Base-by-base conservation (phyloP, 1,140 invertebrate species). In the Sweltsa coloradensis region DNA sequence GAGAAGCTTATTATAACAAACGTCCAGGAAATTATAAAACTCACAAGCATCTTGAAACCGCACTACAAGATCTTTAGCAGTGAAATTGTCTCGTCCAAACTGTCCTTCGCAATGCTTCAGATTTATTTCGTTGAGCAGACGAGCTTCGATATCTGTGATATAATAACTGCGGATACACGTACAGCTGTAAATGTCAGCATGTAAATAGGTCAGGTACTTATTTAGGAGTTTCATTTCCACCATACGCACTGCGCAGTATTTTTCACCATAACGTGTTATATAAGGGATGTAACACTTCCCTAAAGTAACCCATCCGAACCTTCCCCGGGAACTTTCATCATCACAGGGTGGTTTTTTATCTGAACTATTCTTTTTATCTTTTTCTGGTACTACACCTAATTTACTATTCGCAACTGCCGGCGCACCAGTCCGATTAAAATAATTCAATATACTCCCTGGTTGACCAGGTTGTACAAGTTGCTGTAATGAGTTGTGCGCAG, bases 121-220 rank as follows among this genome's bases (percentile, higher is more conserved):
- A 68, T 96, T 97, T 50, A 97, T 94, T 65, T 96, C 91, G 61
- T 91, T 93, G 21, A 96, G 74, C 13, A 96, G 70, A 50, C 85
- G 81, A 37, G 87, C 83, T 69, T 97, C 92, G 3, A 81, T 77
- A 51, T 89, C 85, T 5, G 89, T 95, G 46, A 95, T 91, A 62
- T 88, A 95, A 63, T 92, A 92, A 68, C 89, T 92, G 47, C 86
- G 76, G 43, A 97, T 89, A 62, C 85, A 88, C 1, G 88, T 90
- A 63, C 88, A 92, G 52, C 72, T 78, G 63, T 88, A 88, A 52
- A 91, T 83, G 57, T 89, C 86, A 40, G 82, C 78, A 63, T 88
- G 82, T 26, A 90, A 66, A 57, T 80, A 83, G 58, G 76, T 81
- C 53, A 89, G 71, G 71, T 84, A 88, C 72, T 83, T 89, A 64